A percentile compares a stretch with the other conserved stretches of the same genome.
These are phyloP conservation scores for Omphaloscelis lunosa DNA, from an alignment of 2,888 invertebrate species.

Conservation along the genomic window DNA sequence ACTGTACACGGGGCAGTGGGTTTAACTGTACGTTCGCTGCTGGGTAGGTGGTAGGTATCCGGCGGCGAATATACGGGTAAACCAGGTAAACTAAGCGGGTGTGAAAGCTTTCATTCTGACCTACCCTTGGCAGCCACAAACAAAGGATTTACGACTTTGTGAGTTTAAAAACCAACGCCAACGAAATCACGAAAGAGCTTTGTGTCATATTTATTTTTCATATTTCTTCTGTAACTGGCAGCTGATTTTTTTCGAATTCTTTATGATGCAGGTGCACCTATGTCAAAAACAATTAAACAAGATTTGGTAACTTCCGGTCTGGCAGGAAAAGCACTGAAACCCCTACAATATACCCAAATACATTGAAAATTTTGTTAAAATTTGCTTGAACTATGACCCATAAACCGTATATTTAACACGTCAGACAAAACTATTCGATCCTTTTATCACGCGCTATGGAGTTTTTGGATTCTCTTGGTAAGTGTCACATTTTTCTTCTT, in stretches of 20 bases:
- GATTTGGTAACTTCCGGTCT: constrained; percentile 57
- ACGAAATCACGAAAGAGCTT: constrained; percentile 28
- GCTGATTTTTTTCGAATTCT: constrained; percentile 20
- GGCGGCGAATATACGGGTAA: neutral
- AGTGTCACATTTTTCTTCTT: constrained; percentile 48
- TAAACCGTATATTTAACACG: constrained; percentile 63
- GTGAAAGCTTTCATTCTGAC: neutral
- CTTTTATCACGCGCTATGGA: constrained; percentile 77
- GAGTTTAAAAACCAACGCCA: constrained; percentile 5
- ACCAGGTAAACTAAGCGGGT: neutral
- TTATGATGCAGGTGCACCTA: neutral
- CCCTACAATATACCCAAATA: constrained; percentile 47
- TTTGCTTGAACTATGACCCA: constrained; percentile 69
- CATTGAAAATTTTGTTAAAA: constrained; percentile 64
- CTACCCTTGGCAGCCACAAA: neutral
- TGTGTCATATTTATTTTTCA: neutral
- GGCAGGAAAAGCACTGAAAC: constrained; percentile 57
- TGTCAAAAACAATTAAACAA: constrained; percentile 51
- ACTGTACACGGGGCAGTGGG: neutral
- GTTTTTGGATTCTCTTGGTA: constrained; percentile 83
- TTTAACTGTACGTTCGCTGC: neutral
- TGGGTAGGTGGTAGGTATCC: neutral
- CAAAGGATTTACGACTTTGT: neutral
- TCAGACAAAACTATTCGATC: constrained; percentile 47
- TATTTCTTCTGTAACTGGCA: constrained; percentile 55